Evolutionary conservation across 2,797 vertebrate genomes (phyloP).

Genomic region (Centropyge bicolor): DNA sequence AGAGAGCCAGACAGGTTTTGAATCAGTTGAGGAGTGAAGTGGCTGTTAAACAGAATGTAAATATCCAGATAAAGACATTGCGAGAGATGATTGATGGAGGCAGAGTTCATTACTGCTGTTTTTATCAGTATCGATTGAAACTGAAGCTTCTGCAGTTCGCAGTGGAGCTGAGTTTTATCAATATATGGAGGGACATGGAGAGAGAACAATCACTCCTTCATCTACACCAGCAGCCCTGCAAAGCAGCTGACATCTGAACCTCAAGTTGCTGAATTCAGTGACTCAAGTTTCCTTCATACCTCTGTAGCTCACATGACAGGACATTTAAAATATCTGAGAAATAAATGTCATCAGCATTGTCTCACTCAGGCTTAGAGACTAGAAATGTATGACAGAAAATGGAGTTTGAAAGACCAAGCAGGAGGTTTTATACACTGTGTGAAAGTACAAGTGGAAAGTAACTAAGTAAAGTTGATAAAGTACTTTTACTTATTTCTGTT

Average conservation of each 20-base stretch:
- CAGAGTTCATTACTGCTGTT: constrained; percentile 1
- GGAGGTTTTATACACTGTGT: too few relatives aligned
- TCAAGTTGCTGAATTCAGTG: not conserved
- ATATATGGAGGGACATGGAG: not conserved
- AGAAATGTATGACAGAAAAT: too few relatives aligned
- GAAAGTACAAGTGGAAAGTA: too few relatives aligned
- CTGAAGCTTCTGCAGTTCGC: not conserved
- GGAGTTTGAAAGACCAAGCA: too few relatives aligned
- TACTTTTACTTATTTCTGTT: too few relatives aligned
- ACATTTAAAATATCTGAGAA: too few relatives aligned
- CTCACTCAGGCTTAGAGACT: too few relatives aligned
- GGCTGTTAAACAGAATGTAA: not conserved
- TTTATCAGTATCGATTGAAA: constrained; percentile 5
- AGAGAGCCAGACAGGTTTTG: too few relatives aligned
- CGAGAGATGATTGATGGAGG: constrained; percentile 3
- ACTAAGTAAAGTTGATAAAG: too few relatives aligned
- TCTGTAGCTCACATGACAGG: too few relatives aligned
- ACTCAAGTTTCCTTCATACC: not conserved
- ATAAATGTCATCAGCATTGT: too few relatives aligned
- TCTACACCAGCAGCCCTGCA: not conserved
- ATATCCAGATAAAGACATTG: not conserved
- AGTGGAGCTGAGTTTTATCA: not conserved
- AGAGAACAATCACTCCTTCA: not conserved
- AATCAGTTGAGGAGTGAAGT: not conserved
- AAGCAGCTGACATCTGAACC: not conserved